Conservation (phyloP, 2,113 vertebrate genomes). For the Alosa alosa region DNA sequence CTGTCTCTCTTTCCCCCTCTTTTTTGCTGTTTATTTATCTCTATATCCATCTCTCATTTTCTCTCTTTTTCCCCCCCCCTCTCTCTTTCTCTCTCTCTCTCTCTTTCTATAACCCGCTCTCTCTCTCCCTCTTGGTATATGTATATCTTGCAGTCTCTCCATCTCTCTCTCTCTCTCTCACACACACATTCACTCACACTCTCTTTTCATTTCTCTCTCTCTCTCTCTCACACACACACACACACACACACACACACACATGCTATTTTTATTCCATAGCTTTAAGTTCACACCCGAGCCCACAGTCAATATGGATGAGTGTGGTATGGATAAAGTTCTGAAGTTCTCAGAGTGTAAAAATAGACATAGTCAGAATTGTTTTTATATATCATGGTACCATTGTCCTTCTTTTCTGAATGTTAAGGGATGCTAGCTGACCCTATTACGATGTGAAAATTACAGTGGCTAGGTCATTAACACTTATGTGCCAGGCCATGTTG, state of each 20-base stretch:
- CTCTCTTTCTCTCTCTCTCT: too few relatives aligned
- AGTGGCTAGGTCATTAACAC: background rate
- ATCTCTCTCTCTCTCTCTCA: background rate
- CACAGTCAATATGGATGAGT: background rate
- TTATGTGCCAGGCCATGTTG: background rate
- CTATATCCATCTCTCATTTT: background rate
- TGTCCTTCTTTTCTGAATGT: background rate
- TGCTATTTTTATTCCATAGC: background rate
- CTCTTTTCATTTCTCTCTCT: background rate
- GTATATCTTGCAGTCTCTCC: too few relatives aligned
- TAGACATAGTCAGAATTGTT: background rate
- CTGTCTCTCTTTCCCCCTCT: background rate
- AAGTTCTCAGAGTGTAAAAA: background rate
- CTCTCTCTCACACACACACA: background rate
- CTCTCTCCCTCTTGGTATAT: background rate
- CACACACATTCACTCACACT: background rate
- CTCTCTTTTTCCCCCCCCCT: too few relatives aligned
- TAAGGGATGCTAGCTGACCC: background rate
- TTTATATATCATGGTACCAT: background rate
- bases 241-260: slow-evolving; percentile 5
- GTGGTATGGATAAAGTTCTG: background rate
- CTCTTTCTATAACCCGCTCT: background rate
- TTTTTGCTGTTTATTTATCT: background rate
- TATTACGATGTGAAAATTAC: background rate
- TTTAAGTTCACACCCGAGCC: background rate